These are phyloP conservation scores for Abrostola tripartita DNA, from an alignment of 2,888 invertebrate genomes.

Conservation along the genomic window DNA sequence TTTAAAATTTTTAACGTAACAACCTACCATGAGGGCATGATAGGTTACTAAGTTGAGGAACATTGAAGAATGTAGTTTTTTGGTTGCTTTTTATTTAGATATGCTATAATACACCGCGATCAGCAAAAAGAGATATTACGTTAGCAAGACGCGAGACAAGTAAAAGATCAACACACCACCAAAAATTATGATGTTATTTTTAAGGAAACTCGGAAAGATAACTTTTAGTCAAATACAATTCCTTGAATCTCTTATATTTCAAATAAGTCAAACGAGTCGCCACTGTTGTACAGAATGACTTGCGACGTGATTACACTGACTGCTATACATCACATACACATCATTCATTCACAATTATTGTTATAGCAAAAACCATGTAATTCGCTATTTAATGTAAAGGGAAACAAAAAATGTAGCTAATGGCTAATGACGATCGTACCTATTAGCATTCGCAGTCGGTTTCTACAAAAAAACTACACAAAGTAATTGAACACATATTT, in stretches of 20 bases:
- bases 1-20: too few relatives aligned
- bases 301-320: slow-evolving; percentile 15
- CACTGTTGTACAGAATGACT: slow-evolving; percentile 18
- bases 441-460: slow-evolving; percentile 9
- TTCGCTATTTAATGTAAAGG: slow-evolving; percentile 25
- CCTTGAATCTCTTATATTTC: slow-evolving; percentile 8
- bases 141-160: neutral
- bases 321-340: slow-evolving; percentile 35
- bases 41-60: too few relatives aligned
- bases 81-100: too few relatives aligned
- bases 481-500: slow-evolving; percentile 17
- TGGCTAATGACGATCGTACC: slow-evolving; percentile 26
- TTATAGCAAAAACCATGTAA: slow-evolving; percentile 39
- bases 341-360: slow-evolving; percentile 40
- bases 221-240: slow-evolving; percentile 8
- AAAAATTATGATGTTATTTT: neutral
- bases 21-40: too few relatives aligned
- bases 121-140: too few relatives aligned
- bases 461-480: slow-evolving; percentile 16
- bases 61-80: too few relatives aligned
- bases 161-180: neutral
- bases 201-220: neutral
- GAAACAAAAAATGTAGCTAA: slow-evolving; percentile 34
- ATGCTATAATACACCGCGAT: too few relatives aligned
- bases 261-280: slow-evolving; percentile 22